These are phyloP conservation scores for Eremophila alpestris DNA, from an alignment of 2,797 vertebrate species.

Conservation along the genomic window DNA sequence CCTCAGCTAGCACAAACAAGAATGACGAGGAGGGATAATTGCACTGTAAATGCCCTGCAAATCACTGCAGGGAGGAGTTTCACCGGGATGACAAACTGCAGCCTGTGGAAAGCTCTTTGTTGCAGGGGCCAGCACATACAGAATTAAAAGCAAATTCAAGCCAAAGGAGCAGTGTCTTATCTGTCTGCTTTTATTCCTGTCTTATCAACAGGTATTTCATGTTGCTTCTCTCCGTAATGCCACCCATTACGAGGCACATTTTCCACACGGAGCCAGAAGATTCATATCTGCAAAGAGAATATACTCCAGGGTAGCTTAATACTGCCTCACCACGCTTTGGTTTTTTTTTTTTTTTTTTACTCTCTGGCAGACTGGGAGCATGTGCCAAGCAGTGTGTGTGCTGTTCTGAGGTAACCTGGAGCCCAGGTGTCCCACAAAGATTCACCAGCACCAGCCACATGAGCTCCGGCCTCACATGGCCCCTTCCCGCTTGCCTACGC, in stretches of 20 bases:
- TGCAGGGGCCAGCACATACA: neutral
- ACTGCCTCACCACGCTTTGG: neutral
- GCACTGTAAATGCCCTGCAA: neutral
- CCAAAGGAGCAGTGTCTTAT: neutral
- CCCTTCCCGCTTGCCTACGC: neutral
- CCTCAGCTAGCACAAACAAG: neutral
- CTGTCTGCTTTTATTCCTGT: neutral
- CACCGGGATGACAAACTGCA: neutral
- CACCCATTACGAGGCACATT: neutral
- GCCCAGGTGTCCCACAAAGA: constrained; percentile 2
- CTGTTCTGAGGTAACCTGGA: constrained; percentile 19
- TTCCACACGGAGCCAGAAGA: neutral
- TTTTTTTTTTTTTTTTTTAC: neutral
- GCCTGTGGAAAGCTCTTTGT: neutral
- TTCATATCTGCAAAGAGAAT: neutral
- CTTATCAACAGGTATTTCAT: neutral
- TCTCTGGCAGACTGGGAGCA: neutral
- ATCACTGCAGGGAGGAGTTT: neutral
- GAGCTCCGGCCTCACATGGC: constrained; percentile 13
- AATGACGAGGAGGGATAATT: neutral
- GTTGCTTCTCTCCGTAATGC: neutral
- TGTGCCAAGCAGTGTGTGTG: neutral
- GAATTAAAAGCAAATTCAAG: neutral
- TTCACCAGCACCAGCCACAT: neutral
- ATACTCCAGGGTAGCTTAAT: neutral